Evolutionary conservation across 2,797 vertebrate genomes (phyloP).

Genomic region (Morus bassanus): DNA sequence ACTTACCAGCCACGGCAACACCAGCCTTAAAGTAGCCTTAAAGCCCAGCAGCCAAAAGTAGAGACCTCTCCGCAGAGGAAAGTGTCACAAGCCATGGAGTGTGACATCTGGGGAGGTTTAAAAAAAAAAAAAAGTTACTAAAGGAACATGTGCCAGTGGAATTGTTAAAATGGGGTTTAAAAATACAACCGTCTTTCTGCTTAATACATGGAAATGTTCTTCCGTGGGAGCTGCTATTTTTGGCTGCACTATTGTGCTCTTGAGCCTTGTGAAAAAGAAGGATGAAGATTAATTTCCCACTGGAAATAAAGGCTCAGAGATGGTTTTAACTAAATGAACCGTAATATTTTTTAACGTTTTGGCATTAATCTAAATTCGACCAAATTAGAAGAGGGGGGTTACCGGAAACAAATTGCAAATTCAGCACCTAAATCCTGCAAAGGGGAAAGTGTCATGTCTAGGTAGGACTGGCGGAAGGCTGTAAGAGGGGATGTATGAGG

Average conservation of each 20-base stretch:
- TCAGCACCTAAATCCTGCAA: neutral
- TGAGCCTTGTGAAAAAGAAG: neutral
- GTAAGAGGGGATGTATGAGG: neutral
- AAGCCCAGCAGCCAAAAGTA: neutral
- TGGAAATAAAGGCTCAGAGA: neutral
- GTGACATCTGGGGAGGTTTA: neutral
- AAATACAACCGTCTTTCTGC: neutral
- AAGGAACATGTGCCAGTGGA: neutral
- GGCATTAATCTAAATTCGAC: fast-evolving
- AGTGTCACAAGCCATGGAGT: fast-evolving
- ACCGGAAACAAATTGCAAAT: neutral
- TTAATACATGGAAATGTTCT: neutral
- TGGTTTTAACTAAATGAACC: neutral
- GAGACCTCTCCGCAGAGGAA: fast-evolving
- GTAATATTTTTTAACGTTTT: neutral
- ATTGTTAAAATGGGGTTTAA: neutral
- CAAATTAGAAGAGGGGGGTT: neutral
- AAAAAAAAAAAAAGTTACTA: neutral
- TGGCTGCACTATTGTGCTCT: neutral
- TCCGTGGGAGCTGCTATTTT: neutral
- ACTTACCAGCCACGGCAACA: fast-evolving
- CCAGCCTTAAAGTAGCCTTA: neutral
- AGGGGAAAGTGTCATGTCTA: neutral
- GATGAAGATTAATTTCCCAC: slow-evolving; percentile 11
- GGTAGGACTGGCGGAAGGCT: neutral